These are phyloP conservation scores for Catalaphyllia jardinei DNA, from an alignment of 64 coral and sea anemone genomes.

Conservation along the genomic window DNA sequence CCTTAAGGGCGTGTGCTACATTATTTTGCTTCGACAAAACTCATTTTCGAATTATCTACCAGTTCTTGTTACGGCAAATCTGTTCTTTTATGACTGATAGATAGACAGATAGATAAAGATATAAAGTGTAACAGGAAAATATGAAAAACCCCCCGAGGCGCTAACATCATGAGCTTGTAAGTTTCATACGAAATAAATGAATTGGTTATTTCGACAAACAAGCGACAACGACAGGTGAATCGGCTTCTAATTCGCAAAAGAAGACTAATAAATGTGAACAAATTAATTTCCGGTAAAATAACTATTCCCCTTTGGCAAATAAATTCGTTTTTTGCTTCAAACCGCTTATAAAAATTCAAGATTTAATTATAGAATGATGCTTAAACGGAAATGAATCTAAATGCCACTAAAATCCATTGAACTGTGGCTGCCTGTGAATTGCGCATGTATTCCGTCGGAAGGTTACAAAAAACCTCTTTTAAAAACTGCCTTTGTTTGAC, in stretches of 20 bases:
- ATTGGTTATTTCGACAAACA: constrained; percentile 9
- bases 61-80: neutral
- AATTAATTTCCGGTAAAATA: constrained; percentile 62
- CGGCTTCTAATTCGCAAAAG: constrained; percentile 52
- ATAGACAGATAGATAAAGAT: neutral
- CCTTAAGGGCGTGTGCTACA: no score
- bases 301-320: constrained; percentile 39
- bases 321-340: constrained; percentile 32
- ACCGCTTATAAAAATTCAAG: constrained; percentile 42
- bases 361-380: constrained; percentile 43
- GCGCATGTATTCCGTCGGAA: constrained; percentile 29
- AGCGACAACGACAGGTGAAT: constrained; percentile 33
- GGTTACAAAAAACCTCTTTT: constrained; percentile 6
- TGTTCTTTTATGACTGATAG: neutral
- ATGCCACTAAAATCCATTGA: constrained; percentile 19
- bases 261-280: constrained; percentile 57
- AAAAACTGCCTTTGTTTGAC: constrained; percentile 21
- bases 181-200: constrained; percentile 50
- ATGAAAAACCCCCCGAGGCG: neutral
- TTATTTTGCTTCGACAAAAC: neutral
- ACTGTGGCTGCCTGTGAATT: constrained; percentile 1
- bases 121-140: neutral
- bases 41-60: neutral
- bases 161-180: neutral
- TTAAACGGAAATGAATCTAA: constrained; percentile 34